Base-by-base conservation (phyloP, 2,797 vertebrate species). In the Gallinago stenura region DNA sequence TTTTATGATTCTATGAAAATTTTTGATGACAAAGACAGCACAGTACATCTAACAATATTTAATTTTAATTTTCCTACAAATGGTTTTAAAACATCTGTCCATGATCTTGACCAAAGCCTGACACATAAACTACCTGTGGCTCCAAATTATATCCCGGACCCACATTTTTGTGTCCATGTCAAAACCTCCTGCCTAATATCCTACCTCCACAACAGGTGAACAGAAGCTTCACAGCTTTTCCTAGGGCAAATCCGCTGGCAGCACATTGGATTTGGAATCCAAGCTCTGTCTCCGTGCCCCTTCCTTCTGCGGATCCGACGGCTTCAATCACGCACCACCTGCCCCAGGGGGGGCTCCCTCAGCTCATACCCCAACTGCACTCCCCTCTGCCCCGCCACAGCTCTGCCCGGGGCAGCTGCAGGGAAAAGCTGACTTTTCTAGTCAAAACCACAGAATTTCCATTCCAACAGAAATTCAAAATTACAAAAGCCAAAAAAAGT, bases 351-450 rank as follows among this genome's bases (percentile, higher is more conserved):
- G 16, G 14, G 21, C 76, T 41, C 51, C 28, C 4, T 5, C 19
- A 7, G 41, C 25, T 2, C 5, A 3, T 1, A 4, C 28, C 31
- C 65, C 70, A 10, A 5, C 20, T 0, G 8, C 28, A 2, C 35
- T 57, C 68, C 71, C 30, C 4, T 35, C 73, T 80, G 45, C 37
- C 65, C 5, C 21, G 15, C 37, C 3, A 1, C 60, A 41, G 69
- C 79, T 39, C 73, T 77, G 73, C 39, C 65, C 56, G 8, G 2
- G 9, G 45, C 58, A 50, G 77, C 2, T 21, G 30, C 2, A 39
- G 53, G 53, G 20, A 25, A 9, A 30, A 41, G 46, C 56, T 41
- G 51, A 19, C 48, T 65, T 46, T 15, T 43, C 20, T 25, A 13
- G 31, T 26, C 73, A 39, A 10, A 69, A 45, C 39, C 45, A 15